Evolutionary conservation across 2,888 invertebrate species (phyloP), one percentile per base, ranked within the genome.

Genomic region (Acrobasis consociella): DNA sequence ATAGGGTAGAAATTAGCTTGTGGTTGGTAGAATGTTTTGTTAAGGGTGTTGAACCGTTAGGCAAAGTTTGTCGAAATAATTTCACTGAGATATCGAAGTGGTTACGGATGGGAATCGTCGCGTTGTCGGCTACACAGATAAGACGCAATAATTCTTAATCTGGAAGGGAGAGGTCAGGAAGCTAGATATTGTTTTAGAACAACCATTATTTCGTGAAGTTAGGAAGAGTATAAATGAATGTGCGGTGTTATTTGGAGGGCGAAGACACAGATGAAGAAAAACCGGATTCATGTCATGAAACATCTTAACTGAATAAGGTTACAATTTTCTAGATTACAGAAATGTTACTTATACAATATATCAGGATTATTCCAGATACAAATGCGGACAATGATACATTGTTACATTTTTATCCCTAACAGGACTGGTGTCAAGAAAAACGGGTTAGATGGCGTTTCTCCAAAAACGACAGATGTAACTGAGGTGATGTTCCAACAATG

Each of bases 51-150:
- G 79, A 80, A 77, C 78, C 74, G 81, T 83, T 83, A 82, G 78
- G 86, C 84, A 86, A 90, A 89, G 84, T 89, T 89, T 85, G 85
- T 83, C 77, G 85, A 87, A 87, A 90, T 89, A 86, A 90, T 90
- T 90, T 88, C 82, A 81, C 83, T 84, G 78, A 83, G 86, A 86
- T 87, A 86, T 88, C 83, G 83, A 75, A 69, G 74, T 73, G 69
- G 71, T 71, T 75, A 74, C 74, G 71, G 71, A 76, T 81, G 85
- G 82, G 86, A 85, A 84, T 83, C 80, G 83, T 77, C 86, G 89
- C 86, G 83, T 88, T 85, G 86, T 86, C 86, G 85, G 83, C 82
- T 86, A 79, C 76, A 53, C 70, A 86, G 90, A 89, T 91, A 89
- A 89, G 89, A 80, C 78, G 83, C 78, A 80, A 86, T 89, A 87